phyloP scores from a whole-genome alignment of 2,888 invertebrate genomes.

The Eumacrocentrus americanus region DNA sequence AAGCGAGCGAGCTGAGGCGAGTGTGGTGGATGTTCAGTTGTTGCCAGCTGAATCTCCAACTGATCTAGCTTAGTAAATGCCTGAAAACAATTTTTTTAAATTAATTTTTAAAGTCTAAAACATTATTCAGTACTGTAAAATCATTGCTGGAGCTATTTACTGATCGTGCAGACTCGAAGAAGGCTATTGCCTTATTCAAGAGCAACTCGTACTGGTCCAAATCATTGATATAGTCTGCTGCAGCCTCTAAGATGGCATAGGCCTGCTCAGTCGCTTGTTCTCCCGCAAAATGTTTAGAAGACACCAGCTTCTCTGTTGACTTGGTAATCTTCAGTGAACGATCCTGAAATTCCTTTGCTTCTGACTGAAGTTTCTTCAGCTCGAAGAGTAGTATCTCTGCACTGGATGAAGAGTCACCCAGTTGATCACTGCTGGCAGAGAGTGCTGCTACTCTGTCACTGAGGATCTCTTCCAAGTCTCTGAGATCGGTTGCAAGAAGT shows the following conservation, averaged over 20 bases:
- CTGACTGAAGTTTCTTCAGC: slow-evolving; percentile 72
- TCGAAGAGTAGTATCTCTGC: slow-evolving; percentile 73
- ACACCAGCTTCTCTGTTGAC: slow-evolving; percentile 77
- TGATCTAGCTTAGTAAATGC: slow-evolving; percentile 76
- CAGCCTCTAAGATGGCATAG: slow-evolving; percentile 70
- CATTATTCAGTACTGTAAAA: too few species aligned
- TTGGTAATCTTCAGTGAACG: slow-evolving; percentile 77
- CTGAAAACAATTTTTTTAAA: slow-evolving; percentile 53
- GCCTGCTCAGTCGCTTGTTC: slow-evolving; percentile 72
- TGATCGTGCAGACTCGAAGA: slow-evolving; percentile 74
- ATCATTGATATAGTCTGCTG: slow-evolving; percentile 74
- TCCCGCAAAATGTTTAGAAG: slow-evolving; percentile 73
- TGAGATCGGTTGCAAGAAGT: slow-evolving; percentile 74
- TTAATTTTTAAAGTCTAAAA: too few species aligned
- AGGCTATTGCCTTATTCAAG: slow-evolving; percentile 71
- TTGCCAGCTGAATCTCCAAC: slow-evolving; percentile 74
- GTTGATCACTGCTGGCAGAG: slow-evolving; percentile 65
- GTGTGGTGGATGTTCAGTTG: slow-evolving; percentile 69
- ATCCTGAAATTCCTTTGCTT: slow-evolving; percentile 77
- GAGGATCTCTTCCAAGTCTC: slow-evolving; percentile 69
- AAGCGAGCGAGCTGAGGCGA: slow-evolving; percentile 73
- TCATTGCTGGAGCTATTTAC: too few species aligned
- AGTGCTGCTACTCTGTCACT: slow-evolving; percentile 66
- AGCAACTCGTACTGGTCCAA: slow-evolving; percentile 74
- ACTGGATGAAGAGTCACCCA: slow-evolving; percentile 76